Evolutionary conservation across 1,140 invertebrate genomes (phyloP).

Genomic region (Drosophila trapezifrons): DNA sequence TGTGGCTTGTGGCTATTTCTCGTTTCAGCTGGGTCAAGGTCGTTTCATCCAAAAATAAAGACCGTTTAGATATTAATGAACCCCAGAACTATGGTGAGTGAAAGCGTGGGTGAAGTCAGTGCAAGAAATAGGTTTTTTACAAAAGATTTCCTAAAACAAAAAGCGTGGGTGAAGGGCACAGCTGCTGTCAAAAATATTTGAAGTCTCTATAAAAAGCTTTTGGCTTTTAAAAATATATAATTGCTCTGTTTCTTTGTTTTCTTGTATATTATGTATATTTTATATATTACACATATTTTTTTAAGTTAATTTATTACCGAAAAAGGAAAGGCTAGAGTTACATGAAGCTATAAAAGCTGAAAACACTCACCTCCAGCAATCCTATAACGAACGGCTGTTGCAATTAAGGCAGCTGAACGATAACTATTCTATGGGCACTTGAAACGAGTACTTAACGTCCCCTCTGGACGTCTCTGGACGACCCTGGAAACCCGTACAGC

Average conservation of each 20-base stretch:
- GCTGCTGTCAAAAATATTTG: neutral
- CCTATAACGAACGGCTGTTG: neutral
- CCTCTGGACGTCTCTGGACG: no score
- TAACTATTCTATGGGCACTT: slow-evolving; percentile 3
- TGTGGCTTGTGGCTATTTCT: slow-evolving; percentile 19
- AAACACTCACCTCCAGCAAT: neutral
- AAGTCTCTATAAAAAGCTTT: neutral
- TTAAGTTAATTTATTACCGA: no score
- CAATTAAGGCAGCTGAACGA: slow-evolving; percentile 6
- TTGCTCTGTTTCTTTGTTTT: no score
- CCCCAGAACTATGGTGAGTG: slow-evolving; percentile 7
- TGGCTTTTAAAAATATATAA: neutral
- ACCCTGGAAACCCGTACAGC: neutral
- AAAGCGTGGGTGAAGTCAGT: neutral
- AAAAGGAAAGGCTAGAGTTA: no score
- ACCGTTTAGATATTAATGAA: neutral
- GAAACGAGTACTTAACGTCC: neutral
- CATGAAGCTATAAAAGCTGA: neutral
- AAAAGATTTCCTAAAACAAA: neutral
- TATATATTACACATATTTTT: no score
- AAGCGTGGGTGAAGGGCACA: neutral
- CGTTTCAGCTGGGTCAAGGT: slow-evolving; percentile 39
- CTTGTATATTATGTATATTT: neutral
- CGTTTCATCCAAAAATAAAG: neutral
- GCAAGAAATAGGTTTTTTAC: neutral